Evolutionary conservation across 2,113 vertebrate species (phyloP).

Genomic region (Thalassarche chlororhynchos): DNA sequence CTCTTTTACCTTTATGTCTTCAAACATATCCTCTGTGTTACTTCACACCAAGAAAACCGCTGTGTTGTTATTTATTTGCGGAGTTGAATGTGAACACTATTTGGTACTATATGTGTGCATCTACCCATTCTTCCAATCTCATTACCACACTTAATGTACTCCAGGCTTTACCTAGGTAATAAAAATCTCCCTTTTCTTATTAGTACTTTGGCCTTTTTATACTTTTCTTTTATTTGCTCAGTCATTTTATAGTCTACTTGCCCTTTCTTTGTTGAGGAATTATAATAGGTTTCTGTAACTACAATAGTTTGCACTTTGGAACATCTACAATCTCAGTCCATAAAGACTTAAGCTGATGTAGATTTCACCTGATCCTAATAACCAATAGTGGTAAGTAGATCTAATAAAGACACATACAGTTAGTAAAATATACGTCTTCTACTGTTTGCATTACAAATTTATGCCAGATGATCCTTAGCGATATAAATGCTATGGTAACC

Average conservation of each 20-base stretch:
- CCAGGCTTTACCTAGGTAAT: background rate
- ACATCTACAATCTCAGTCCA: background rate
- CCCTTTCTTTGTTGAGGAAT: slow-evolving; percentile 36
- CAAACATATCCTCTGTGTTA: background rate
- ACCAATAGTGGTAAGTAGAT: background rate
- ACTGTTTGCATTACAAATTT: background rate
- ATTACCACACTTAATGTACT: slow-evolving; percentile 39
- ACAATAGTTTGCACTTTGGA: background rate
- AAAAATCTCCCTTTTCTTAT: slow-evolving; percentile 43
- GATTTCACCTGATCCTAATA: background rate
- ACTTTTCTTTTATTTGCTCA: slow-evolving; percentile 39
- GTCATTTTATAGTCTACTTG: slow-evolving; percentile 43
- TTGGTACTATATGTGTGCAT: background rate
- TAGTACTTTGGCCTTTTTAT: slow-evolving; percentile 18
- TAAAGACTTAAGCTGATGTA: background rate
- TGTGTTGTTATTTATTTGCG: background rate
- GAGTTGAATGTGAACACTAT: background rate
- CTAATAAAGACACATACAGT: background rate
- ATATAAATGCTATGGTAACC: background rate
- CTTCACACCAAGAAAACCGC: background rate
- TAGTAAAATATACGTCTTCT: background rate
- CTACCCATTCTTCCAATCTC: background rate
- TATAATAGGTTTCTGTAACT: slow-evolving; percentile 25
- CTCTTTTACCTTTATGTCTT: background rate
- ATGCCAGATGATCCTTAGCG: background rate